Conservation (phyloP, 2,797 vertebrate species). For the Cyprinodon diabolis region DNA sequence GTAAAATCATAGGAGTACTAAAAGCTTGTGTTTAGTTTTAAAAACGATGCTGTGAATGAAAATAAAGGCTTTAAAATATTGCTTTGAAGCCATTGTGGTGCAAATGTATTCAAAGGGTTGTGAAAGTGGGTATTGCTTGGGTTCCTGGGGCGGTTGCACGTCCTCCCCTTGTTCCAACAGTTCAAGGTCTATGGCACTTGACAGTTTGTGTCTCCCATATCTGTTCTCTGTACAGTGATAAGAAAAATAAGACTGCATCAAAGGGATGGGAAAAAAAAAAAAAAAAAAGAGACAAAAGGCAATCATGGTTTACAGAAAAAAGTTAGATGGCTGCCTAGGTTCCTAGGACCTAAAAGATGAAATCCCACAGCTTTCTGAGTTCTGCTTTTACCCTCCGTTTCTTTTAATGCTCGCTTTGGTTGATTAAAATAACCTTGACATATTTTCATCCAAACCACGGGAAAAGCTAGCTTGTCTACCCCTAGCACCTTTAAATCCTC, state of each 20-base stretch:
- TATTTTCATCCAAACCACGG: slow-evolving; percentile 33
- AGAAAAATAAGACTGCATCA: slow-evolving; percentile 22
- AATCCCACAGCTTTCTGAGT: slow-evolving; percentile 67
- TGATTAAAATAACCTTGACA: slow-evolving; percentile 75
- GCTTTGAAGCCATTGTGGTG: slow-evolving; percentile 81
- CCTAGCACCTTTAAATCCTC: background rate
- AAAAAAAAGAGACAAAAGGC: slow-evolving; percentile 86
- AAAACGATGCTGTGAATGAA: slow-evolving; percentile 75
- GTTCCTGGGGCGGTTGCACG: slow-evolving; percentile 73
- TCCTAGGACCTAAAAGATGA: slow-evolving; percentile 73
- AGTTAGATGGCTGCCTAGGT: slow-evolving; percentile 52
- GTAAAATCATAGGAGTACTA: slow-evolving; percentile 90
- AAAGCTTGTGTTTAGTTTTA: slow-evolving; percentile 80
- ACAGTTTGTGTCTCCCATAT: slow-evolving; percentile 77
- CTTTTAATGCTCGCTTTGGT: slow-evolving; percentile 85
- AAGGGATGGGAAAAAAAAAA: slow-evolving; percentile 74
- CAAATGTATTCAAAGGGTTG: slow-evolving; percentile 69
- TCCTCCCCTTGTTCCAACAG: slow-evolving; percentile 81
- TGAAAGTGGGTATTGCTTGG: slow-evolving; percentile 86
- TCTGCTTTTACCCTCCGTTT: slow-evolving; percentile 65
- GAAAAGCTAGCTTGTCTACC: background rate
- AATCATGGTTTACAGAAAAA: slow-evolving; percentile 79
- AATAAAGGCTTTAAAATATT: slow-evolving; percentile 82
- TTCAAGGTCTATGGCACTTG: slow-evolving; percentile 96
- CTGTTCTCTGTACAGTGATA: slow-evolving; percentile 58